Base-by-base conservation (phyloP, 2,113 vertebrate species). In the Phaetusa simplex region DNA sequence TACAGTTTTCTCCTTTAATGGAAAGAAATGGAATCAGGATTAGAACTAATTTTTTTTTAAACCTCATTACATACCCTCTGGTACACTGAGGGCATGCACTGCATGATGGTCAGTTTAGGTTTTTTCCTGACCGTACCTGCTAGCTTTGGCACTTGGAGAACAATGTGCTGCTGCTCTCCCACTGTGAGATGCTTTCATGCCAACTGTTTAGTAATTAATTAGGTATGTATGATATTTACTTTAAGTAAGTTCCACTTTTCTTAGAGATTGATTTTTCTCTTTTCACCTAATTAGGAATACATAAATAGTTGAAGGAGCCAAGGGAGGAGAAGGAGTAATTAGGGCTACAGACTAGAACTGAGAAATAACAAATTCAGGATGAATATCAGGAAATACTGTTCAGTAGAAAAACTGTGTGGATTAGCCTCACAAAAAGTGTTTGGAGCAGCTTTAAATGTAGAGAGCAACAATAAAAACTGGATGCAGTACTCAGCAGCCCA, bases 1-100 rank as follows among this genome's bases (percentile, higher is more conserved):
- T 55, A 20, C 12, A 26, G 20, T 90, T 93, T 91, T 96, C 40
- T 94, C 95, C 92, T 96, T 94, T 96, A 91, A 96, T 96, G 91
- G 84, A 89, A 89, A 96, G 34, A 93, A 86, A 82, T 40, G n/a
- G 52, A 93, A 72, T 55, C 43, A 65, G 64, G 73, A 70, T 91
- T 91, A 61, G 65, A 90, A 55, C 9, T 69, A 5, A 4, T 45
- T 14, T 16, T 65, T 79, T 78, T 91, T 36, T 4, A 19, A 95
- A 61, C 20, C 27, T 81, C 42, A n/a, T 73, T 86, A 58, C 43
- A 52, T 53, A 38, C 18, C 40, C 67, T 64, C 20, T 92, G 55
- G 15, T 88, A 71, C 69, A 47, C 52, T n/a, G 89, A 72, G 20
- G 50, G 8, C 30, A 36, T 74, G 49, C 29, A 81, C 52, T 89